phyloP scores from a whole-genome alignment of 2,797 vertebrate species.

The Poecilia picta region DNA sequence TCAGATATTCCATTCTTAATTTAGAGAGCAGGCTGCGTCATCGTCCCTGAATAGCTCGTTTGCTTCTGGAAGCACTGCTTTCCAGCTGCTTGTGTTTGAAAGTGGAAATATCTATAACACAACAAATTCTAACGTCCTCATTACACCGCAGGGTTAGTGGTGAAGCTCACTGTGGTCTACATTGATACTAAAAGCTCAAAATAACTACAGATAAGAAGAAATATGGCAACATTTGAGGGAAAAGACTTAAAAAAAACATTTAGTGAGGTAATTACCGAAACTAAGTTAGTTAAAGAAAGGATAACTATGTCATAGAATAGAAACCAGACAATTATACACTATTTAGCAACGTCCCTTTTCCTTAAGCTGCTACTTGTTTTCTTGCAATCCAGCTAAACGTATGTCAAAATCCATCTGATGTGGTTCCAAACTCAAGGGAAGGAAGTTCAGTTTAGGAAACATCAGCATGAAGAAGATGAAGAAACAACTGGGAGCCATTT shows the following conservation, averaged over 20 bases:
- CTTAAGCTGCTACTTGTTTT: neutral
- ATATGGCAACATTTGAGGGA: neutral
- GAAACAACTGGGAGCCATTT: neutral
- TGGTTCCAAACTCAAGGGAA: neutral
- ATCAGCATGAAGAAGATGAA: neutral
- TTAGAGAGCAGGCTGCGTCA: conserved; percentile 16
- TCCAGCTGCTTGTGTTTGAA: conserved; percentile 2
- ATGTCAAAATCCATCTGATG: neutral
- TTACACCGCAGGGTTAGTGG: neutral
- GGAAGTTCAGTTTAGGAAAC: neutral
- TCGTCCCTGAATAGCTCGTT: conserved; percentile 16
- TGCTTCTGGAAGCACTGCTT: conserved; percentile 37
- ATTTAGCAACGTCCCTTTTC: neutral
- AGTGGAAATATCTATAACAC: neutral
- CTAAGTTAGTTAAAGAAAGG: neutral
- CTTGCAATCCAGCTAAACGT: neutral
- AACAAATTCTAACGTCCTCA: conserved; percentile 8
- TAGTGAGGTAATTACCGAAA: neutral
- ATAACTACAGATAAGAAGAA: neutral
- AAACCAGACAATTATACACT: neutral
- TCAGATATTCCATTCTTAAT: conserved; percentile 43
- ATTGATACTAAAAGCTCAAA: neutral
- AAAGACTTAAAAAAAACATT: neutral
- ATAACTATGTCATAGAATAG: neutral
- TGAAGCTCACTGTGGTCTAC: neutral